Base-by-base conservation (phyloP, 2,113 vertebrate species). In the Phylloscopus trochilus region DNA sequence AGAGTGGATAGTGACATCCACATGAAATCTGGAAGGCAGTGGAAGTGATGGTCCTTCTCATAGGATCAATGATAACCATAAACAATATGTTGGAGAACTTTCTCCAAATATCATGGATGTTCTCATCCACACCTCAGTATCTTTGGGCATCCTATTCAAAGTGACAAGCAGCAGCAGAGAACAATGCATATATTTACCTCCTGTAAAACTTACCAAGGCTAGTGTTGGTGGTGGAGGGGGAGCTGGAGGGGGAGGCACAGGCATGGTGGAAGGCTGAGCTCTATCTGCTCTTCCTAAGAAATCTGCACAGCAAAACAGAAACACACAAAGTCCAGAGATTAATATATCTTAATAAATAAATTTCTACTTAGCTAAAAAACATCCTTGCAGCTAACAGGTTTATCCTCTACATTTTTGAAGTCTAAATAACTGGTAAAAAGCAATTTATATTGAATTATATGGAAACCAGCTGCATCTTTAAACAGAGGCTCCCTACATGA, bases 151-250 rank as follows among this genome's bases (percentile, higher is more conserved):
- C 74, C 52, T 17, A 3, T 39, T 68, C 52, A 56, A 39, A 31
- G 46, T 26, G 62, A 93, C 30, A 79, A 80, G 78, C 31, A 82
- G 60, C 37, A 59, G 53, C 24, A 83, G 22, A 52, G 15, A 47
- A 55, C 21, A 35, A 43, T 10, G 23, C 16, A 58, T 19, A 26
- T 0, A 5, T 90, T 70, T 77, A 44, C 28, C 31, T 88, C 66
- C 52, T 47, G 15, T 31, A 83, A 56, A 83, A 97, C 98, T 98
- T 97, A 99, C 99, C 97, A 96, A 13, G 68, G 98, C 58, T 55
- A 99, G 91, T 5, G 98, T 99, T 53, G 99, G 99, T 8, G 99
- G 99, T 0, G 99, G 99, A 5, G 98, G 98, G 4, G 99, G 98
- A 17, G 98, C 98, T 6, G 98, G 99, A 24, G 97, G 98, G 10